phyloP scores from a whole-genome alignment of 2,888 invertebrate genomes.

The Aplocera efformata region DNA sequence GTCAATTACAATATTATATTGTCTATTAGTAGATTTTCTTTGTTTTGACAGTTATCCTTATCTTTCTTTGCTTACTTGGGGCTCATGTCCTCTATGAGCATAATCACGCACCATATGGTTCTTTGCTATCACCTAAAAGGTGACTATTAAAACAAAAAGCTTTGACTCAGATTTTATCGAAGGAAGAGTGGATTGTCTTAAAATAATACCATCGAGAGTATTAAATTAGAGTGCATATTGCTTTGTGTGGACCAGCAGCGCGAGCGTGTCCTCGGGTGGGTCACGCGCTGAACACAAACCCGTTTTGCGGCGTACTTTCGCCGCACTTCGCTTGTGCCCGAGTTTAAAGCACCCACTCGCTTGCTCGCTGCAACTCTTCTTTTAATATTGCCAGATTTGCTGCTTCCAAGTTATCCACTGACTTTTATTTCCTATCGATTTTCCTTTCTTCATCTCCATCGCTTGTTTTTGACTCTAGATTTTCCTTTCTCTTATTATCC shows the following conservation, averaged over 20 bases:
- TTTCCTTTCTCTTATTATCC: no score
- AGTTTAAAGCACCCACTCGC: constrained; percentile 54
- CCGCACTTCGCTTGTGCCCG: constrained; percentile 64
- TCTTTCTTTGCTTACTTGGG: no score
- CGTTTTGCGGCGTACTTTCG: constrained; percentile 74
- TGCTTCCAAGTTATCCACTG: constrained; percentile 5
- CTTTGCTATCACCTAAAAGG: constrained; percentile 22
- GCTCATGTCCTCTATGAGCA: not conserved
- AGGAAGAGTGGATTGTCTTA: constrained; percentile 22
- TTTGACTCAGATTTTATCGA: constrained; percentile 23
- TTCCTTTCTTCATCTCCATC: constrained; percentile 2
- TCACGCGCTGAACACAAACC: constrained; percentile 73
- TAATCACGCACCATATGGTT: constrained; percentile 18
- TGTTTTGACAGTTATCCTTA: no score
- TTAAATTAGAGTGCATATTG: constrained; percentile 45
- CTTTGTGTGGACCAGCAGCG: constrained; percentile 41
- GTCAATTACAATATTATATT: no score
- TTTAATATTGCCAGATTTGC: constrained; percentile 12
- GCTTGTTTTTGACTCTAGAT: constrained; percentile 5
- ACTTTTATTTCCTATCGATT: not conserved
- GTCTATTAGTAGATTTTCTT: no score
- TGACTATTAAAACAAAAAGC: constrained; percentile 26
- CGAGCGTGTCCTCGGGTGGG: constrained; percentile 71
- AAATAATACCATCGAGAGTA: constrained; percentile 31
- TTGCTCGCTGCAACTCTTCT: constrained; percentile 46